These are phyloP conservation scores for Ceratina calcarata DNA, from an alignment of 1,140 invertebrate genomes.

Conservation along the genomic window DNA sequence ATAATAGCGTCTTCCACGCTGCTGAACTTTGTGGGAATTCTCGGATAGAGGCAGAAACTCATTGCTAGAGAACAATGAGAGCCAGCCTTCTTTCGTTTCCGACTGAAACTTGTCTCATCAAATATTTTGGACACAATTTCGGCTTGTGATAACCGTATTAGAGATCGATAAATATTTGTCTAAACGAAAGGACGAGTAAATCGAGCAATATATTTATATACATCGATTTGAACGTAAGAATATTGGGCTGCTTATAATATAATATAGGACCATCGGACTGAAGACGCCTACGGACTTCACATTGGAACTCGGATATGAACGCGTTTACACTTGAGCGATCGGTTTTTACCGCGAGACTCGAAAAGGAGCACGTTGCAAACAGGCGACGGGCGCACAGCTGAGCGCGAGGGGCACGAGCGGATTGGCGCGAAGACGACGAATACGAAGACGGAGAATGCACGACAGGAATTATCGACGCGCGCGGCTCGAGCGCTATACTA, in stretches of 20 bases:
- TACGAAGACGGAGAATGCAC: conserved; percentile 51
- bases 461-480: conserved; percentile 65
- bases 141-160: too few species aligned
- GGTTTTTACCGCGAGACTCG: neutral
- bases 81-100: too few species aligned
- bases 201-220: too few species aligned
- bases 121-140: too few species aligned
- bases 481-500: conserved; percentile 56
- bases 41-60: too few species aligned
- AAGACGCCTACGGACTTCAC: neutral
- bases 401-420: conserved; percentile 14
- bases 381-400: conserved; percentile 31
- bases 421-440: conserved; percentile 48
- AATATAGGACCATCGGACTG: too few species aligned
- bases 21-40: neutral
- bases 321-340: neutral
- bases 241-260: too few species aligned
- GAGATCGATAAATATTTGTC: too few species aligned
- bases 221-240: too few species aligned
- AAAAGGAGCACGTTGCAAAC: conserved; percentile 34
- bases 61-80: too few species aligned
- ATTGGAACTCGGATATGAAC: neutral
- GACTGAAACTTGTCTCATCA: too few species aligned
- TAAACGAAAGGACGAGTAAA: too few species aligned
- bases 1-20: neutral